phyloP scores from a whole-genome alignment of 2,113 vertebrate genomes.

The Ceyx melanurus region DNA sequence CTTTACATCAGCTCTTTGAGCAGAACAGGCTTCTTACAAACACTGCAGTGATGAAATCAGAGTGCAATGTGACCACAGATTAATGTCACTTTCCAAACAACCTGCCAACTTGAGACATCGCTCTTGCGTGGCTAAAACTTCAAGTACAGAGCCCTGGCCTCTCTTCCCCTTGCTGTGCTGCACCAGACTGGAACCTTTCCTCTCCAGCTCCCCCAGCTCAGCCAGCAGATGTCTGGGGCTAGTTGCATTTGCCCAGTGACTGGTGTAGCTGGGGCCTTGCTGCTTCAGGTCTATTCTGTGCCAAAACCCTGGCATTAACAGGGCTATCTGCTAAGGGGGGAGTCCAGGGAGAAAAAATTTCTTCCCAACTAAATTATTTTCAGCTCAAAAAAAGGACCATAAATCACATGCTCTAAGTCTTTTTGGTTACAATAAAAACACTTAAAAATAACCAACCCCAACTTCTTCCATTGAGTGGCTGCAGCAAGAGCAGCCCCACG shows the following conservation, averaged over 20 bases:
- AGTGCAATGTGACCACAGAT: not conserved
- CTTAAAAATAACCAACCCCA: not conserved
- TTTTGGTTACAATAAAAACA: not conserved
- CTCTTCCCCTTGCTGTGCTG: not conserved
- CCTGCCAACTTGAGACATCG: not conserved
- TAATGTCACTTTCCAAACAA: not conserved
- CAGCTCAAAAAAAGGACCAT: not conserved
- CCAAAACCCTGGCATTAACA: not conserved
- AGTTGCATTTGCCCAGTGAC: not conserved
- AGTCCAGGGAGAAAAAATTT: not conserved
- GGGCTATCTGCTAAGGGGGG: not conserved
- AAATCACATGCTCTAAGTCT: not conserved
- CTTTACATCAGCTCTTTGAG: not conserved
- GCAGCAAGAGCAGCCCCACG: not conserved
- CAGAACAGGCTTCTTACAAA: not conserved
- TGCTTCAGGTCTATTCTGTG: not conserved
- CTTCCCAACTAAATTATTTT: not conserved
- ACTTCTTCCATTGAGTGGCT: not conserved
- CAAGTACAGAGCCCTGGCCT: no score
- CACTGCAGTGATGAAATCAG: not conserved
- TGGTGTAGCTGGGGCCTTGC: not conserved
- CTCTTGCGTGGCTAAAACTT: not conserved
- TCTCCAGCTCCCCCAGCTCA: not conserved
- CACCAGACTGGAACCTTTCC: not conserved
- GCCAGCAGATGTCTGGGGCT: not conserved